Conservation (phyloP, 2,888 invertebrate genomes). For the Microctonus brassicae region DNA sequence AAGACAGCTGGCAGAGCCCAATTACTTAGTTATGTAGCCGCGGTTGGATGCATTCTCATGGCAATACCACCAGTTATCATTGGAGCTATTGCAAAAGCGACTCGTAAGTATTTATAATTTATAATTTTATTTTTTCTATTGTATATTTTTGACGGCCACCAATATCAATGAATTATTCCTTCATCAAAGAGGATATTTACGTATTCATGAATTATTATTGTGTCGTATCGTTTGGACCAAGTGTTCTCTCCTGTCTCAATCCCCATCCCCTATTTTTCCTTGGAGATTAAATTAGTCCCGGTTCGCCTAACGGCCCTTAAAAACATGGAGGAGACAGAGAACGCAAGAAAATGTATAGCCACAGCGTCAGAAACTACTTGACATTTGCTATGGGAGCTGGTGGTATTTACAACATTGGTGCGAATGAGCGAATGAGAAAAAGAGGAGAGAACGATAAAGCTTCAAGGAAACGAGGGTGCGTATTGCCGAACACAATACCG, state of each 20-base stretch:
- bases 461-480: constrained; percentile 29
- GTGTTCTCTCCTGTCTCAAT: background rate
- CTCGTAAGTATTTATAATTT: constrained; percentile 75
- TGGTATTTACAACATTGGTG: constrained; percentile 58
- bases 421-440: background rate
- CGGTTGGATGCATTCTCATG: constrained; percentile 95
- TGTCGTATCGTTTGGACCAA: background rate
- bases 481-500: constrained; percentile 56
- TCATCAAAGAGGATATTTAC: constrained; percentile 4
- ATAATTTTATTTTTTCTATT: constrained; percentile 20
- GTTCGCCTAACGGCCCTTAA: constrained; percentile 41
- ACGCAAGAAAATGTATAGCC: constrained; percentile 38
- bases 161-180: constrained; percentile 8
- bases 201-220: constrained; percentile 39
- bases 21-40: constrained; percentile 95
- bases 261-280: constrained; percentile 20
- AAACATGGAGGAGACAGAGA: constrained; percentile 24
- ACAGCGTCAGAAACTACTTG: constrained; percentile 57
- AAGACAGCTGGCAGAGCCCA: constrained; percentile 95
- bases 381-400: constrained; percentile 59
- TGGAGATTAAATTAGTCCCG: constrained; percentile 54
- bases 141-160: background rate
- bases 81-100: constrained; percentile 96
- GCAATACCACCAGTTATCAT: constrained; percentile 97
- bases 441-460: constrained; percentile 21